Base-by-base conservation (phyloP, 37 sponge, comb jelly and placozoan genomes). In the Mnemiopsis leidyi region DNA sequence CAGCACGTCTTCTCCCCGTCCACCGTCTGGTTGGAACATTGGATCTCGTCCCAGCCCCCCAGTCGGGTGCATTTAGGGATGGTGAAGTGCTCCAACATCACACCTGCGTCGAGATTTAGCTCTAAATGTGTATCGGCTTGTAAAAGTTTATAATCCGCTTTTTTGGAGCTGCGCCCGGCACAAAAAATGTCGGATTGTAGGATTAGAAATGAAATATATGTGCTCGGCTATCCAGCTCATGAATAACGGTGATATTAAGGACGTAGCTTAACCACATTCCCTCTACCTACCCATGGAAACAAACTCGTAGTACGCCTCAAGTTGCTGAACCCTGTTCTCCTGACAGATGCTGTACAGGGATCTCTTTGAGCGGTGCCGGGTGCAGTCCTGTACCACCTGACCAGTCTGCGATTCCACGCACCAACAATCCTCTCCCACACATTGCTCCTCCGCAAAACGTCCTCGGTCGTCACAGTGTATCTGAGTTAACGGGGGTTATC, bases 261-360 rank as follows among this genome's bases (percentile, higher is more conserved):
- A n/a, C n/a, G n/a, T n/a, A n/a, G n/a, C n/a, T n/a, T n/a, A n/a
- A n/a, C n/a, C n/a, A n/a, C n/a, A n/a, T n/a, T 48, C 61, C 3
- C n/a, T 29, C n/a, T 23, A 29, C 2, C 36, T 79, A 79, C 82
- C 82, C 29, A 13, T 13, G 35, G 29, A 33, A 20, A 79, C 37
- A 29, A 79, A 79, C 82, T 79, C 82, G 29, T 79, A 79, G 38
- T 33, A 79, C 3, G 82, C 37, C 82, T 79, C 37, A 21, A 79
- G 38, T 33, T 79, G 82, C 29, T 23, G 31, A 29, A 16, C 21
- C 21, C 36, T 79, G 31, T 18, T 33, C 33, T 79, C 82, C 37
- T 20, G 36, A 79, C 82, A 79, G 38, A 29, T 79, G 7, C 36
- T 23, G 20, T 18, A 23, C 7, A 35, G 23, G 36, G 21, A 30